Percentiles rank a stretch among this genome's conserved stretches.
Conservation (phyloP, 2,797 vertebrate genomes). For the Danio aesculapii region DNA sequence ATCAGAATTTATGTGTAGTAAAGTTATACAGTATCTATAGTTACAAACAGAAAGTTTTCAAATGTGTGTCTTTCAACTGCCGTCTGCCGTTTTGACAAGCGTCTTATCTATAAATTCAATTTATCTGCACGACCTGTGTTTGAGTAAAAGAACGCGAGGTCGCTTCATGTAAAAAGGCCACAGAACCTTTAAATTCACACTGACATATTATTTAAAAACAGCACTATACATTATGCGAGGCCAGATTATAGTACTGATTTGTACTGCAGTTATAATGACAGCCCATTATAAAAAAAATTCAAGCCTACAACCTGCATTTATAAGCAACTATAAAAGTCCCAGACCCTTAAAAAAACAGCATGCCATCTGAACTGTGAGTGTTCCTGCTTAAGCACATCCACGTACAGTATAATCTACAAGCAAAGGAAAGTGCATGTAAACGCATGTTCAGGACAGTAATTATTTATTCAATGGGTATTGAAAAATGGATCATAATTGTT, state of each 20-base stretch:
- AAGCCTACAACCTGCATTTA: not conserved
- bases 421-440: not conserved
- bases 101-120: conserved; percentile 44
- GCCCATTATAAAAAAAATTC: not conserved
- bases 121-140: conserved; percentile 53
- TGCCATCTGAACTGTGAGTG: not conserved
- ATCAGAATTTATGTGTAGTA: too few relatives aligned
- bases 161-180: conserved; percentile 40
- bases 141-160: conserved; percentile 43
- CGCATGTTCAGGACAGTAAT: not conserved
- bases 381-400: not conserved
- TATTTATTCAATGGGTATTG: not conserved
- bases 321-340: conserved; percentile 1
- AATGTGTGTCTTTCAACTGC: not conserved
- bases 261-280: not conserved
- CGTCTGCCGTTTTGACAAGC: not conserved
- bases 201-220: conserved; percentile 32
- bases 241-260: not conserved
- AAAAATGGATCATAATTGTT: not conserved
- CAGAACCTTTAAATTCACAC: conserved; percentile 49
- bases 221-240: not conserved
- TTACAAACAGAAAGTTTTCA: not conserved
- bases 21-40: too few relatives aligned
- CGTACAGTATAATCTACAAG: not conserved
- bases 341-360: not conserved